phyloP scores from a whole-genome alignment of 1,140 invertebrate genomes.

The Pogonomyrmex barbatus region DNA sequence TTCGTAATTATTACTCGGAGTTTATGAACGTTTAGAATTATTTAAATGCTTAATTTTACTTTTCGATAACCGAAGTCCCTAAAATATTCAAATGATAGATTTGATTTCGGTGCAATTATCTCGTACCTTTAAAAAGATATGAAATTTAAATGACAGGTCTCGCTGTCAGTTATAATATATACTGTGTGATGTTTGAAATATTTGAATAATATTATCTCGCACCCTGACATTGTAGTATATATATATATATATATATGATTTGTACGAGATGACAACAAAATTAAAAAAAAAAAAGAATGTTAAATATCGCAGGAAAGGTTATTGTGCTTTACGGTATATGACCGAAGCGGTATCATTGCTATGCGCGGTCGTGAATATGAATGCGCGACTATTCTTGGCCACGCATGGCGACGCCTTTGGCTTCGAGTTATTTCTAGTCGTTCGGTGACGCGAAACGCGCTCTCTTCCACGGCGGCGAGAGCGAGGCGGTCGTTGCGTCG shows the following conservation, averaged over 20 bases:
- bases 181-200: not conserved
- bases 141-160: not conserved
- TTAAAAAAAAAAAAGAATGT: not conserved
- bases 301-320: slow-evolving; percentile 43
- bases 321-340: not conserved
- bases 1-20: not conserved
- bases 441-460: slow-evolving; percentile 34
- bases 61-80: not conserved
- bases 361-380: slow-evolving; percentile 32
- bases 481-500: slow-evolving; percentile 18
- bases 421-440: slow-evolving; percentile 61
- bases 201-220: not conserved
- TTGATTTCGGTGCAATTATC: not conserved
- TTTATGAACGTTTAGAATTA: not conserved
- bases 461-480: slow-evolving; percentile 37
- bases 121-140: not conserved
- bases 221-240: not conserved
- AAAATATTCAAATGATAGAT: not conserved
- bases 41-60: not conserved
- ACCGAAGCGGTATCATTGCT: not conserved
- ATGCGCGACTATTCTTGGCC: slow-evolving; percentile 54
- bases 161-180: not conserved
- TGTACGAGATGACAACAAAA: not conserved
- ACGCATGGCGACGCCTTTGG: slow-evolving; percentile 58
- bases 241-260: not conserved